Conservation (phyloP, 2,888 invertebrate species). For the Diarsia mendica region DNA sequence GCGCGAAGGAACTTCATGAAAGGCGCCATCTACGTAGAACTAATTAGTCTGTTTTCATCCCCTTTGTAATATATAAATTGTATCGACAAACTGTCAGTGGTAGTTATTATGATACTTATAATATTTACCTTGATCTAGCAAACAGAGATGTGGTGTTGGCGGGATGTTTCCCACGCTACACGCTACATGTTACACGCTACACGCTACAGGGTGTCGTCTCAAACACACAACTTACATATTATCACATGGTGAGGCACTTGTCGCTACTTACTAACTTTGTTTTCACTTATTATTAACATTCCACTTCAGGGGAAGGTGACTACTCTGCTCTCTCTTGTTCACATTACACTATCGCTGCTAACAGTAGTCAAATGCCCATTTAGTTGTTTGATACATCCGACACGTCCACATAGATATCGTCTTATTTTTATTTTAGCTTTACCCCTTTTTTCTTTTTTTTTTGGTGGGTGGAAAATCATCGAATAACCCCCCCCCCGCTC, state of each 20-base stretch:
- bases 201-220: background rate
- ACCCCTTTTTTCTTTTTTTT: too few species aligned
- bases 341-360: background rate
- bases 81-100: background rate
- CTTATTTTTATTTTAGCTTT: background rate
- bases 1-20: background rate
- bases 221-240: conserved; percentile 56
- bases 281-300: conserved; percentile 8
- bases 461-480: too few species aligned
- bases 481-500: too few species aligned
- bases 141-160: background rate
- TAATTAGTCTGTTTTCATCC: background rate
- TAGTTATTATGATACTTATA: background rate
- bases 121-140: background rate
- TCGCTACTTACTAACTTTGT: conserved; percentile 51
- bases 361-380: background rate
- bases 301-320: background rate
- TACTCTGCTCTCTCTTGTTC: background rate
- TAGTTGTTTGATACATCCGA: conserved; percentile 1
- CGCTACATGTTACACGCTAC: background rate
- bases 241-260: conserved; percentile 78
- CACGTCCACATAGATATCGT: background rate
- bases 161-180: conserved; percentile 9
- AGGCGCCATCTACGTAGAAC: background rate
- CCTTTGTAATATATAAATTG: background rate